Conservation (phyloP, 1,140 invertebrate genomes). For the Calliopsis andreniformis region DNA sequence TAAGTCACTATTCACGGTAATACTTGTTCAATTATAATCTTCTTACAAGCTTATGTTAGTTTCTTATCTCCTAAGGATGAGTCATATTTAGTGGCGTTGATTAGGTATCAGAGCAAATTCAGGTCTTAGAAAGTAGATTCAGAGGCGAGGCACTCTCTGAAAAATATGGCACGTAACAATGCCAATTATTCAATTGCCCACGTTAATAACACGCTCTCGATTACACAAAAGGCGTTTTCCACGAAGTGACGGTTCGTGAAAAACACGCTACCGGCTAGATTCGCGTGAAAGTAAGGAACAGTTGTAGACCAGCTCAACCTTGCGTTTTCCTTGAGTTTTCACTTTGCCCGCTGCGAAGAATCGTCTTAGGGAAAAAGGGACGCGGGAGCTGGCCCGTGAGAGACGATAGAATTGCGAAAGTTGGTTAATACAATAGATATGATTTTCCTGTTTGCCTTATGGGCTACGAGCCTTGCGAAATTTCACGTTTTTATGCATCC, state of each 20-base stretch:
- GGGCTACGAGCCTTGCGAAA: not conserved
- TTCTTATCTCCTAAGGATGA: too few species aligned
- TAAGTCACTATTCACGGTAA: too few species aligned
- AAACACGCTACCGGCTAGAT: not conserved
- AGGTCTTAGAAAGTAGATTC: not conserved
- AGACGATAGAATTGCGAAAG: slow-evolving; percentile 36
- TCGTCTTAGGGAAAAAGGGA: not conserved
- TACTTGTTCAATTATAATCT: too few species aligned
- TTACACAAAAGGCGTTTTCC: not conserved
- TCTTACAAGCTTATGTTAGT: too few species aligned
- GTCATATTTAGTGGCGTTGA: too few species aligned
- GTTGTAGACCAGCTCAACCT: slow-evolving; percentile 9
- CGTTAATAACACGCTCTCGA: slow-evolving; percentile 15
- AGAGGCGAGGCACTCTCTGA: not conserved
- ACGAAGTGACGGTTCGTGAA: not conserved
- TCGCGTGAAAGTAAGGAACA: slow-evolving; percentile 30
- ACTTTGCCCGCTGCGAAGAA: not conserved
- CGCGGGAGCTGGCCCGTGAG: slow-evolving; percentile 37
- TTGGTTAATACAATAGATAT: not conserved
- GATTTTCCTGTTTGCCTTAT: not conserved
- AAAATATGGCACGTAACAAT: too few species aligned
- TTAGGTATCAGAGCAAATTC: too few species aligned
- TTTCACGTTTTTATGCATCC: not conserved
- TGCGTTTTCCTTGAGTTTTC: slow-evolving; percentile 41
- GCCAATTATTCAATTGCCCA: slow-evolving; percentile 11